A percentile compares a stretch with the other conserved stretches of the same genome.
Conservation (phyloP, 2,888 invertebrate genomes). For the Nysson spinosus region DNA sequence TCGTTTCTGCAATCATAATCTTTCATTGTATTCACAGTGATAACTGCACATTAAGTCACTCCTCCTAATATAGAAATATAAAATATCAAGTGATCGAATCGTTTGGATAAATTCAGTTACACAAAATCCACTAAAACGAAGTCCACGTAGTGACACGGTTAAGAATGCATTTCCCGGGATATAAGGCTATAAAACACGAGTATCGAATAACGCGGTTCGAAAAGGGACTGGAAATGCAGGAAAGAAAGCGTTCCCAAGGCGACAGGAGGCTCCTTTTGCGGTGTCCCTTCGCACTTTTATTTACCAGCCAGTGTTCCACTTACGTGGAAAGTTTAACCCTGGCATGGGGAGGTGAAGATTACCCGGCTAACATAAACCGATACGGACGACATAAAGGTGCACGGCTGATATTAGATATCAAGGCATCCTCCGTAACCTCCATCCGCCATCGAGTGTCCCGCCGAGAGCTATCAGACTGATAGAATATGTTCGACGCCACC, state of each 20-base stretch:
- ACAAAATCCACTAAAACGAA: no score
- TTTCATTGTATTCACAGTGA: no score
- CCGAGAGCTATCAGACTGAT: conserved; percentile 71
- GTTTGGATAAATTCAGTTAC: no score
- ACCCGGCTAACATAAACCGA: conserved; percentile 57
- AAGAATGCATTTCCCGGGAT: background rate
- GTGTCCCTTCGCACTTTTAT: conserved; percentile 54
- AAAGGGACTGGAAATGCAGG: conserved; percentile 14
- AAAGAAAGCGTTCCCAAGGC: conserved; percentile 55
- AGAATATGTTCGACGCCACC: conserved; percentile 64
- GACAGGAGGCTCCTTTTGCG: conserved; percentile 15
- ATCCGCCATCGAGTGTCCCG: conserved; percentile 62
- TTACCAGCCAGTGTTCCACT: conserved; percentile 57
- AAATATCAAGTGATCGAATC: no score
- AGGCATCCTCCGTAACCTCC: conserved; percentile 54
- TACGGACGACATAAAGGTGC: conserved; percentile 58
- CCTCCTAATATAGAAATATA: no score
- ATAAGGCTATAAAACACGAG: conserved; percentile 6
- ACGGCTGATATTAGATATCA: conserved; percentile 65
- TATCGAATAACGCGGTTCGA: conserved; percentile 19
- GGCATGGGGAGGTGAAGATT: conserved; percentile 55
- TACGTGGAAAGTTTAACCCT: conserved; percentile 63
- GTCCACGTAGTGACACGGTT: no score
- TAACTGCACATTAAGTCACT: no score
- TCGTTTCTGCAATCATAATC: no score